Conservation (phyloP, 2,888 invertebrate genomes). For the Rhimphoctona megacephalus region DNA sequence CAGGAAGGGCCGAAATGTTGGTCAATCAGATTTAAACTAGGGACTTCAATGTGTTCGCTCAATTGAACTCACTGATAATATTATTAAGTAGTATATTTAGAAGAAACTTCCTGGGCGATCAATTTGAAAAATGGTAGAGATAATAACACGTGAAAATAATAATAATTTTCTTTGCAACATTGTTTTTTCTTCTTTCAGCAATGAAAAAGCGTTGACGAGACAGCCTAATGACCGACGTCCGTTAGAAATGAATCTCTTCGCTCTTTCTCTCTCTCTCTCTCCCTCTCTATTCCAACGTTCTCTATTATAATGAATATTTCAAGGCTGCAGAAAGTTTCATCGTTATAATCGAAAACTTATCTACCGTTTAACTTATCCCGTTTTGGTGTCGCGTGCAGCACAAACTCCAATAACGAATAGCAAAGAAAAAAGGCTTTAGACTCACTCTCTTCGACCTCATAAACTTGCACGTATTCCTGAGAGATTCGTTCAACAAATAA, state of each 20-base stretch:
- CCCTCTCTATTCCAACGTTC: background rate
- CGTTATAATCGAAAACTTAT: conserved; percentile 47
- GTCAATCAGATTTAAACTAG: background rate
- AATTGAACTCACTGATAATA: background rate
- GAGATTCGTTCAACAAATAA: background rate
- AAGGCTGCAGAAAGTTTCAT: conserved; percentile 65
- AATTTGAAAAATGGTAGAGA: background rate
- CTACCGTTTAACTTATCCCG: conserved; percentile 56
- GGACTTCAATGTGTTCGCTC: background rate
- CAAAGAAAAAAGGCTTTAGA: conserved; percentile 29
- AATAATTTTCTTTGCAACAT: conserved; percentile 6
- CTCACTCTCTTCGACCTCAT: conserved; percentile 68
- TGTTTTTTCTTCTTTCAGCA: background rate
- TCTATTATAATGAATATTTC: conserved; percentile 42
- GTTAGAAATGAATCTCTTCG: conserved; percentile 15
- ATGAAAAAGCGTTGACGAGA: conserved; percentile 23
- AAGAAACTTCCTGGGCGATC: background rate
- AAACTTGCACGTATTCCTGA: conserved; percentile 22
- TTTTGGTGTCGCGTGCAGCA: conserved; percentile 57
- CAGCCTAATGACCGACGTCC: conserved; percentile 22
- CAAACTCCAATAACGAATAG: conserved; percentile 18
- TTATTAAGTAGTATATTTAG: background rate
- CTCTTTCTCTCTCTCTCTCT: conserved; percentile 8
- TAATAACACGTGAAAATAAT: conserved; percentile 8
- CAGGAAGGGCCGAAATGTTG: background rate